Base-by-base conservation (phyloP, 2,113 vertebrate genomes). In the Malurus cyaneus region DNA sequence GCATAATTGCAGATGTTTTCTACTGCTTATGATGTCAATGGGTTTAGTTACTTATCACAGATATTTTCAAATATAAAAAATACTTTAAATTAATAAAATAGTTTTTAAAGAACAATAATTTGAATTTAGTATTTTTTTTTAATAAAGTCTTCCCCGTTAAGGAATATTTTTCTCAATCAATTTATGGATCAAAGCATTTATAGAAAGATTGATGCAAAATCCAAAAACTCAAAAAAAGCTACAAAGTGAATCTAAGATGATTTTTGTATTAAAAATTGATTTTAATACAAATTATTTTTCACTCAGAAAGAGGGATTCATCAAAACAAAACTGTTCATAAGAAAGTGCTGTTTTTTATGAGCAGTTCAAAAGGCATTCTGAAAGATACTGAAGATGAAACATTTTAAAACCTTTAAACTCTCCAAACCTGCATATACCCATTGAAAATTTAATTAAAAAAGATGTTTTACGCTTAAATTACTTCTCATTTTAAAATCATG, bases 401-500 rank as follows among this genome's bases (percentile, higher is more conserved):
- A 7, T 67, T 83, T 89, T 62, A 21, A 60, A 54, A 91, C 3
- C 3, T 67, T 53, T 80, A 54, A 80, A 19, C 2, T 46, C 24
- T 54, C 14, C 28, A 46, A 74, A 4, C 4, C 3, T 52, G 7
- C 11, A 57, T 41, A 76, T n/a, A 39, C 14, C 8, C 5, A 66
- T 56, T 31, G 26, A 57, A 81, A 78, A 81, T 23, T 0, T 50
- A 18, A 79, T 65, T 24, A 21, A 0, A 41, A 24, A 14, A 31
- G 2, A 19, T 0, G 0, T n/a, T 85, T 73, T 66, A 1, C 8
- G 76, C 11, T n/a, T 46, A 82, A 82, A 46, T n/a, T 74, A 5
- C 12, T 71, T 88, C 76, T 59, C 7, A 36, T 9, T 21, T 71
- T 85, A 31, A 50, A 71, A 59, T 14, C n/a, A 1, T 50, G 5